Base-by-base conservation (phyloP, 1,140 invertebrate species). In the Zaprionus taronus region DNA sequence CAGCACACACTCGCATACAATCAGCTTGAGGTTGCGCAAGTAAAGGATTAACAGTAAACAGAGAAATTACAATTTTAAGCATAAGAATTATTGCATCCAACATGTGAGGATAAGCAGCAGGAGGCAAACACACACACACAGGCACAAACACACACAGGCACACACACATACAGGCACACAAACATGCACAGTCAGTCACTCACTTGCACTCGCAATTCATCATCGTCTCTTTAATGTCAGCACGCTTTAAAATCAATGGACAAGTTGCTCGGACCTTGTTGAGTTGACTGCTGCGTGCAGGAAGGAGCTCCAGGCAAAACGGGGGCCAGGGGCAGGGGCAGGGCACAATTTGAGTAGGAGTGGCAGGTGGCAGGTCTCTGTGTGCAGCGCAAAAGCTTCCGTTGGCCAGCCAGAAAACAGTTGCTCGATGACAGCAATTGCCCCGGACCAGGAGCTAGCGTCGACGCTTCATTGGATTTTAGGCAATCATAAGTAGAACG, bases 381-480 rank as follows among this genome's bases (percentile, higher is more conserved):
- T 51, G 6, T 22, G 26, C 26, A 41, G 44, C 22, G 69, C 34
- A 70, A 68, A 61, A 51, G 68, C 69, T 76, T 76, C 68, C 73
- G 68, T 38, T 76, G 61, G 55, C 38, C 57, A 76, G 64, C 51
- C 60, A 65, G 34, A 76, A 34, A 65, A 53, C 55, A 56, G 72
- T 57, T 41, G 61, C 44, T 26, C 69, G 73, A 72, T 76, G 73
- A 76, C 73, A 76, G 73, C 73, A 64, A 76, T 76, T 76, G 68
- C 73, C 68, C 61, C 34, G 36, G n/a, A 41, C 55, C 60, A 34
- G 68, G 26, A 51, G 55, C 26, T 55, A 66, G 47, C 56, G 61
- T 55, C 73, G 72, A 76, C 73, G 73, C 73, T 76, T 76, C 73
- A 76, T 76, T 76, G 73, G 69, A 72, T 72, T 72, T 76, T 76